Evolutionary conservation across 2,113 vertebrate species (phyloP), one percentile per base, ranked within the genome.

Genomic region (Petroica traversi): DNA sequence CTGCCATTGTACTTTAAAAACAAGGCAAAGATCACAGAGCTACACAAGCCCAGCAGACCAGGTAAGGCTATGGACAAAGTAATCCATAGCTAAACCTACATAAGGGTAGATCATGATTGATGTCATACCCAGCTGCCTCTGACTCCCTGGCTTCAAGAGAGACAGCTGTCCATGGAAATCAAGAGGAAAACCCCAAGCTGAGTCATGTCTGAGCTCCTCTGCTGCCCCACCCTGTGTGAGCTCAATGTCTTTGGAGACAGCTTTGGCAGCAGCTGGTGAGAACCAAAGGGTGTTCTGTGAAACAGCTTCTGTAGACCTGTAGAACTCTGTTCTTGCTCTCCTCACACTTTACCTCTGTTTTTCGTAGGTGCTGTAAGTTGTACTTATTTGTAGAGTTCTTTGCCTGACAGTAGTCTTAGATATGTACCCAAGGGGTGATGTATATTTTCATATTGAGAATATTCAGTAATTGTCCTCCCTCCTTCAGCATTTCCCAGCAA

Each of bases 1-100:
- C 19, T 72, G 25, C 20, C 8, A 36, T 0, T 0, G 34, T n/a
- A 26, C 59, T 55, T 88, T 19, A 18, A 71, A 82, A 61, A 18
- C n/a, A 58, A 48, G n/a, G 14, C 12, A 24, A 40, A 58, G 38
- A 54, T 22, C 38, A 34, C 17, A 23, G 3, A 6, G 66, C 46
- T 71, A 46, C 24, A 46, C 9, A 52, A 34, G 10, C 38, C 51
- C 64, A 46, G 33, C 73, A 78, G 71, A 40, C 19, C 54, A 76
- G 41, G 49, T 54, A 71, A 81, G 12, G 8, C 45, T 64, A 3
- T 19, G 31, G 45, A 29, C 34, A 45, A 73, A 95, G 52, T 49
- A 85, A 58, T 40, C 49, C 84, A 25, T 6, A 52, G 36, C 31
- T 67, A 80, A 38, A 40, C 26, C 33, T 67, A 1, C 31, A 3